Percentiles rank a stretch among this genome's conserved stretches.
These are phyloP conservation scores for Tylochromis polylepis DNA, from an alignment of 2,113 vertebrate species.

Conservation along the genomic window DNA sequence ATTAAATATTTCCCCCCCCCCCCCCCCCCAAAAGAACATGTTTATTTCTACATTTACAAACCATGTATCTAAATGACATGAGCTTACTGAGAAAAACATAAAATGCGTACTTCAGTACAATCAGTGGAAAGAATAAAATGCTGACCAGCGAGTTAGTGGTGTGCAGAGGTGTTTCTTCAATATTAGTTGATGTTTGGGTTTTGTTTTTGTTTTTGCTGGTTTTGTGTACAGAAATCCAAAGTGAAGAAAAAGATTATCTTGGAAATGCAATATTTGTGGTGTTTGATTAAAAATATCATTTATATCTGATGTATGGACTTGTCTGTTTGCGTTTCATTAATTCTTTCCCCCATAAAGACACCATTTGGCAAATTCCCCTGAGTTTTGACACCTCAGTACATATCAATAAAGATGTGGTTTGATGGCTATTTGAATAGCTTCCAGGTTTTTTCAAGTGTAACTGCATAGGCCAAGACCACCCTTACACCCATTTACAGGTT, in stretches of 20 bases:
- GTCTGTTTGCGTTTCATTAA: background rate
- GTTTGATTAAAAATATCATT: conserved; percentile 30
- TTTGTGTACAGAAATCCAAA: background rate
- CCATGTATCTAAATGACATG: background rate
- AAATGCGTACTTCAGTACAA: background rate
- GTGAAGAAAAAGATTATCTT: background rate
- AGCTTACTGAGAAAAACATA: background rate
- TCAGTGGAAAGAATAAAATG: background rate
- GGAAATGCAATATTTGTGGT: background rate
- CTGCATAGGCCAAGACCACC: background rate
- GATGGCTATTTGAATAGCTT: background rate
- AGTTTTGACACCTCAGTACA: background rate
- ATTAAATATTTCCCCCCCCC: too few relatives aligned
- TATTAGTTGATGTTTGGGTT: background rate
- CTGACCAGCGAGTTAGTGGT: too few relatives aligned
- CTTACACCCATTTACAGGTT: background rate
- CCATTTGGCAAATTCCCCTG: background rate
- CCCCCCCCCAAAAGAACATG: background rate
- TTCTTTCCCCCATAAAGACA: background rate
- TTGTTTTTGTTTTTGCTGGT: background rate
- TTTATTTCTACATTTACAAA: background rate
- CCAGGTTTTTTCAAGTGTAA: background rate
- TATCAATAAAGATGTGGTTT: background rate
- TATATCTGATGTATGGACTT: conserved; percentile 6
- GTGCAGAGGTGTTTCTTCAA: background rate